Evolutionary conservation across 1,140 invertebrate species (phyloP).

Genomic region (Zaprionus lachaisei): DNA sequence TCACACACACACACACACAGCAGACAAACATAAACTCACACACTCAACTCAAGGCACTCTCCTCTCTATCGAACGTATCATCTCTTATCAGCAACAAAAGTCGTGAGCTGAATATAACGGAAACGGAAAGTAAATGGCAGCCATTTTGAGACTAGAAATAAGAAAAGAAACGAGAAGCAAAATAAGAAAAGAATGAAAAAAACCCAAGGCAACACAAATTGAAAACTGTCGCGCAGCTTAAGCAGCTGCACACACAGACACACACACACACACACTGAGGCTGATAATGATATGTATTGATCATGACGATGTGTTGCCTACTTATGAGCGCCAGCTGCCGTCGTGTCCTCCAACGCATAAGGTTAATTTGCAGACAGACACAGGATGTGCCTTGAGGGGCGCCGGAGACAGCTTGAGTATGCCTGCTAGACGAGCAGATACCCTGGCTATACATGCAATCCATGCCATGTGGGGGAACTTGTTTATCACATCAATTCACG

Average conservation of each 20-base stretch:
- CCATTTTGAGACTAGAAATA: slow-evolving; percentile 49
- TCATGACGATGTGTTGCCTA: slow-evolving; percentile 39
- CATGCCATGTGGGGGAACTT: too few relatives aligned
- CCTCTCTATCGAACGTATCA: slow-evolving; percentile 35
- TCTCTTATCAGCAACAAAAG: slow-evolving; percentile 72
- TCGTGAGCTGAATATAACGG: slow-evolving; percentile 77
- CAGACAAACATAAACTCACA: background rate
- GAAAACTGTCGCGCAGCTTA: slow-evolving; percentile 38
- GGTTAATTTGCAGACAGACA: slow-evolving; percentile 32
- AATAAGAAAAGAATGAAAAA: background rate
- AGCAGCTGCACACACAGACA: slow-evolving; percentile 2
- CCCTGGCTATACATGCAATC: background rate
- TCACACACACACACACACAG: background rate
- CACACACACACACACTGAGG: slow-evolving; percentile 1
- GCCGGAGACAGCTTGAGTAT: background rate
- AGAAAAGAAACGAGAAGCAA: slow-evolving; percentile 12
- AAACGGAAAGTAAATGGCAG: slow-evolving; percentile 79
- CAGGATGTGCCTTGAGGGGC: slow-evolving; percentile 14
- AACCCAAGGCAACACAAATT: slow-evolving; percentile 23
- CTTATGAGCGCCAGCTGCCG: slow-evolving; percentile 45
- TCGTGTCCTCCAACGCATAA: background rate
- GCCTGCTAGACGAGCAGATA: background rate
- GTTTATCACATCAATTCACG: too few relatives aligned
- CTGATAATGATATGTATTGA: slow-evolving; percentile 24
- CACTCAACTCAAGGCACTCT: background rate